Conservation (phyloP, 2,888 invertebrate genomes). For the Caenorhabditis plicata region DNA sequence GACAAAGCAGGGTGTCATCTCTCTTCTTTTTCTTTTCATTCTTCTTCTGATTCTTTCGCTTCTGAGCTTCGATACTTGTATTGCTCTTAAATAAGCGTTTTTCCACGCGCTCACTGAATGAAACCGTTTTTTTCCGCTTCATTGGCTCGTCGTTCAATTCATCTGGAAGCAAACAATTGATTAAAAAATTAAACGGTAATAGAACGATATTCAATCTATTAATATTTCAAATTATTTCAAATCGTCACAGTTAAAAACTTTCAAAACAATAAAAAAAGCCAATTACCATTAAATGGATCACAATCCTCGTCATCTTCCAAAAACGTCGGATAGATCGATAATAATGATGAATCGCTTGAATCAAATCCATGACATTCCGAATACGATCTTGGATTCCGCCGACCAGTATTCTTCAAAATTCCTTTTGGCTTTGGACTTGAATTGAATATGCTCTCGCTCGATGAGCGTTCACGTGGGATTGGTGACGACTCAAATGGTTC, state of each 20-base stretch:
- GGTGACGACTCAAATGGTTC: constrained; percentile 8
- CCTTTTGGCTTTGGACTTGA: constrained; percentile 9
- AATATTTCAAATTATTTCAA: too few species aligned
- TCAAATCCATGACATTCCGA: constrained; percentile 14
- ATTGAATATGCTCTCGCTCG: constrained; percentile 12
- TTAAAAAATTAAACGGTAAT: too few species aligned
- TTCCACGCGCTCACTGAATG: constrained; percentile 26
- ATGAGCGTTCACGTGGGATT: constrained; percentile 5
- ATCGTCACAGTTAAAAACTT: too few species aligned
- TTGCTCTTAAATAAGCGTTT: constrained; percentile 30
- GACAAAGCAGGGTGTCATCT: too few species aligned
- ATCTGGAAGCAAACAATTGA: not conserved
- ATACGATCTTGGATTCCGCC: constrained; percentile 7
- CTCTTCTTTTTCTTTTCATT: constrained; percentile 35
- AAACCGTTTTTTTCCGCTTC: constrained; percentile 24
- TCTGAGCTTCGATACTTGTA: constrained; percentile 21
- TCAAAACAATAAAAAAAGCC: too few species aligned
- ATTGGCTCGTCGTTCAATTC: not conserved
- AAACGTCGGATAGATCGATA: constrained; percentile 1
- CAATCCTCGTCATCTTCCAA: constrained; percentile 28
- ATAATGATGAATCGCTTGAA: not conserved
- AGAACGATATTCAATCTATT: too few species aligned
- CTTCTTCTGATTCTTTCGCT: constrained; percentile 24
- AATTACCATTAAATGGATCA: too few species aligned
- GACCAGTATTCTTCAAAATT: constrained; percentile 15